Percentiles rank a stretch among this genome's conserved stretches.
These are phyloP conservation scores for Podarcis siculus DNA, from an alignment of 2,797 vertebrate genomes.

Conservation along the genomic window DNA sequence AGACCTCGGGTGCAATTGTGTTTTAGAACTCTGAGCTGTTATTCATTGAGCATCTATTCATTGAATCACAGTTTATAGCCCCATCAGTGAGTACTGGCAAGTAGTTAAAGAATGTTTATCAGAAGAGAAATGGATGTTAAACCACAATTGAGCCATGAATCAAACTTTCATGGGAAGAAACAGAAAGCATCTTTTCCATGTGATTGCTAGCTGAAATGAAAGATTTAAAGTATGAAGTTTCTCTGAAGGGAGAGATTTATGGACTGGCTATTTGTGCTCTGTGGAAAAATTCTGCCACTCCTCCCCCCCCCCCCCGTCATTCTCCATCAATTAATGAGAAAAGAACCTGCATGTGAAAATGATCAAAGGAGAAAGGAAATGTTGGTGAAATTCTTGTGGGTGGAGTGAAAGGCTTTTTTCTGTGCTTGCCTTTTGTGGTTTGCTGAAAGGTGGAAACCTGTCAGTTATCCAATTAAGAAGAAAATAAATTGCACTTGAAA, in stretches of 20 bases:
- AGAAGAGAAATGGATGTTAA: background rate
- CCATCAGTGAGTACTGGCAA: background rate
- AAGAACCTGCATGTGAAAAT: too few species aligned
- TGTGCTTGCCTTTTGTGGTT: too few species aligned
- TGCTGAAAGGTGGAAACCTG: too few species aligned
- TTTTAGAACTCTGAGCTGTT: slow-evolving; percentile 15
- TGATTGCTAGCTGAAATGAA: background rate
- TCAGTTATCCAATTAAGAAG: too few species aligned
- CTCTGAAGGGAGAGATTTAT: background rate
- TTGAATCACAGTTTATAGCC: background rate
- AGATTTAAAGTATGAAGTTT: background rate
- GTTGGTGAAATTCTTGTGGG: too few species aligned
- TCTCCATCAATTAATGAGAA: too few species aligned
- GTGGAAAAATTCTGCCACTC: too few species aligned
- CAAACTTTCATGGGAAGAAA: background rate
- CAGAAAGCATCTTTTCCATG: background rate
- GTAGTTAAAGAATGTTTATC: background rate
- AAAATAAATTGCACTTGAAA: too few species aligned
- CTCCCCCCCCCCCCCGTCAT: fast-evolving
- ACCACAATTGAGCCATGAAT: background rate
- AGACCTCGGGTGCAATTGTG: background rate
- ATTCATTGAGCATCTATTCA: slow-evolving; percentile 12
- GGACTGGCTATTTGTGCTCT: slow-evolving; percentile 10
- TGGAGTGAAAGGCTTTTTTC: too few species aligned
- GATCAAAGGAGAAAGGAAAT: too few species aligned